A percentile compares a stretch with the other conserved stretches of the same genome.
Evolutionary conservation across 2,113 vertebrate species (phyloP).

Genomic region (Climacteris rufus): DNA sequence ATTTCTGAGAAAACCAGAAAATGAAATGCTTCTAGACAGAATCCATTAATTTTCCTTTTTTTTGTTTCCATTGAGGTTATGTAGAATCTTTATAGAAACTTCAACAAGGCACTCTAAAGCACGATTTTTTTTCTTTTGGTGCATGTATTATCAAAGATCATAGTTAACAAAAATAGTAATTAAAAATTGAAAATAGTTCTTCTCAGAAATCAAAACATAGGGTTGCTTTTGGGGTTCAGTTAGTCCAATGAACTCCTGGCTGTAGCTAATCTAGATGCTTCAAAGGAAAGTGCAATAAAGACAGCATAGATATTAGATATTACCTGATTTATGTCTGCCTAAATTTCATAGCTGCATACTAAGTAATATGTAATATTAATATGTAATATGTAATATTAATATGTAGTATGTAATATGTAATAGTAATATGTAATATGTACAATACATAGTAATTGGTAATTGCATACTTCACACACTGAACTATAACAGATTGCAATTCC

Average conservation of each 20-base stretch:
- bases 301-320: neutral
- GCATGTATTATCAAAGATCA: neutral
- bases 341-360: neutral
- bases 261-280: neutral
- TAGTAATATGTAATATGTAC: too few relatives aligned
- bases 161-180: neutral
- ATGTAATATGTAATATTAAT: too few relatives aligned
- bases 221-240: neutral
- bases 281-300: neutral
- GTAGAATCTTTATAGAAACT: neutral
- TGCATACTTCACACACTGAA: neutral
- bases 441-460: neutral
- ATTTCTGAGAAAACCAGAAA: neutral
- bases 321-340: neutral
- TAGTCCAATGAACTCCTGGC: neutral
- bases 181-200: neutral
- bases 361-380: too few relatives aligned
- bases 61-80: neutral
- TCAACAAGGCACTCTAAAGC: neutral
- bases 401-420: too few relatives aligned
- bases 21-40: neutral
- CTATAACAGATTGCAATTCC: neutral
- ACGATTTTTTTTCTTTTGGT: rapidly evolving
- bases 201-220: neutral
- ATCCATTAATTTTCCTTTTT: neutral